Evolutionary conservation across 2,888 invertebrate genomes (phyloP).

Genomic region (Parnassius mnemosyne): DNA sequence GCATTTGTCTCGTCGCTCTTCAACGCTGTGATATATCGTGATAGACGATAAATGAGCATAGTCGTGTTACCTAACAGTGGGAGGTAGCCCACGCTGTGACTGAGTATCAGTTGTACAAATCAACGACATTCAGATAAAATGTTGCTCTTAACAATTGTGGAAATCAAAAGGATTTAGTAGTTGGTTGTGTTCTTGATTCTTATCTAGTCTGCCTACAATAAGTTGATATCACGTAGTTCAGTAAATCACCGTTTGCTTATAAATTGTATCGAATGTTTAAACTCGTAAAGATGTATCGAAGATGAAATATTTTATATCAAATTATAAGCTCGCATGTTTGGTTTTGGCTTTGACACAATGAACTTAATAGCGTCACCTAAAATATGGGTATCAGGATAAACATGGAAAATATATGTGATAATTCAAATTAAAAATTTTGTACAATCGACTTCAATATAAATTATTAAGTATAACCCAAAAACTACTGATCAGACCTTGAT

Average conservation of each 20-base stretch:
- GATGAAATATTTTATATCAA: too few species aligned
- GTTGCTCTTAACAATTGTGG: slow-evolving; percentile 21
- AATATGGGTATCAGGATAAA: too few species aligned
- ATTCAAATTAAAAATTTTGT: too few species aligned
- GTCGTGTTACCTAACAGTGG: slow-evolving; percentile 9
- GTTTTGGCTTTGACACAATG: too few species aligned
- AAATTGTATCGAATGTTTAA: not conserved
- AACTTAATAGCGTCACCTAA: too few species aligned
- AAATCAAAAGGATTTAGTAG: slow-evolving; percentile 12
- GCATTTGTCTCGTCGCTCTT: slow-evolving; percentile 24
- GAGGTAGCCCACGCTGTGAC: slow-evolving; percentile 19
- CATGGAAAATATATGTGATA: too few species aligned
- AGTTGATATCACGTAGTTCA: not conserved
- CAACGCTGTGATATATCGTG: slow-evolving; percentile 14
- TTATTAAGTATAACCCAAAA: too few species aligned
- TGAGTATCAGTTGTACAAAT: slow-evolving; percentile 17
- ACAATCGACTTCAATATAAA: too few species aligned
- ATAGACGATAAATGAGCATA: slow-evolving; percentile 13
- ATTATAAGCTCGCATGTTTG: too few species aligned
- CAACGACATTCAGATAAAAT: slow-evolving; percentile 13
- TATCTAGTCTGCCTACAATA: slow-evolving; percentile 4
- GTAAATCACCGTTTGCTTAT: too few species aligned
- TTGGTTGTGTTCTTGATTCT: slow-evolving; percentile 8
- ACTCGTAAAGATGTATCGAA: too few species aligned
- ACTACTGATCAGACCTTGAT: too few species aligned